These are phyloP conservation scores for Philonicus albiceps DNA, from an alignment of 2,888 invertebrate genomes.

Conservation along the genomic window DNA sequence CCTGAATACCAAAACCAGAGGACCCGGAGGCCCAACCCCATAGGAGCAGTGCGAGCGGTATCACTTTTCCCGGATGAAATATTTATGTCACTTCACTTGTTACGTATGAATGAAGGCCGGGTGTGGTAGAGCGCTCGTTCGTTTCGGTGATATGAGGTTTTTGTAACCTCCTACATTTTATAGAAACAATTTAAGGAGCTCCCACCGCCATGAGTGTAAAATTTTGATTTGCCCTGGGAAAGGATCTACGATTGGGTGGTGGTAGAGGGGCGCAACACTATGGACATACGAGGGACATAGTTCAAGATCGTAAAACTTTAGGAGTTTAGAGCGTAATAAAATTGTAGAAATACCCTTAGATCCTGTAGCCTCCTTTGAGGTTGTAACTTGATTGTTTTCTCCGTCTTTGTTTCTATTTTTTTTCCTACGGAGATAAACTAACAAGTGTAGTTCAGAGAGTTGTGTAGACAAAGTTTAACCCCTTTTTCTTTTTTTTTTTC, in stretches of 20 bases:
- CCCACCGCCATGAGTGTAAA: not conserved
- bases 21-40: not conserved
- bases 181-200: not conserved
- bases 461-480: not conserved
- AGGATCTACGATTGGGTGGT: not conserved
- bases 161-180: not conserved
- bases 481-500: too few relatives aligned
- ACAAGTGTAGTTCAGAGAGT: not conserved
- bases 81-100: slow-evolving; percentile 11
- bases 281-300: not conserved
- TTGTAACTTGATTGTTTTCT: not conserved
- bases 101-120: slow-evolving; percentile 1
- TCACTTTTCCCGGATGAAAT: not conserved
- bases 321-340: not conserved
- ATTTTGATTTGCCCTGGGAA: not conserved
- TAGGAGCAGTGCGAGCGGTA: not conserved
- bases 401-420: not conserved
- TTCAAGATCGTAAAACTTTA: not conserved
- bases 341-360: not conserved
- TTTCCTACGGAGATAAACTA: not conserved
- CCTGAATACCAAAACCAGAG: too few relatives aligned
- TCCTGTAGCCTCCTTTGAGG: not conserved
- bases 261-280: not conserved
- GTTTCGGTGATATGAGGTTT: not conserved
- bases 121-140: not conserved